Base-by-base conservation (phyloP, 1,140 invertebrate genomes). In the Drosophila gunungcola region DNA sequence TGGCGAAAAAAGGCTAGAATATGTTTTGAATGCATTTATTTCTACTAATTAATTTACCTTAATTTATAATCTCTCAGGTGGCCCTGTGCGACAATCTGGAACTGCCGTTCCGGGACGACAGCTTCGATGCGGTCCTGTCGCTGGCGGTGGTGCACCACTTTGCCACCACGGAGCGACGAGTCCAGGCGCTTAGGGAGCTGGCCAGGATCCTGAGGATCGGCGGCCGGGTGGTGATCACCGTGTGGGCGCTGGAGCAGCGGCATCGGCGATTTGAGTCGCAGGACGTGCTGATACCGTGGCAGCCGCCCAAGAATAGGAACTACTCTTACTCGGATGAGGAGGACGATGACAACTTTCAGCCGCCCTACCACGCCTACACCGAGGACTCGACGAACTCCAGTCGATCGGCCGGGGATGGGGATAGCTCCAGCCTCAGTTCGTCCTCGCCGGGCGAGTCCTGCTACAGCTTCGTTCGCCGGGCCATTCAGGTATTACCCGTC, bases 211-310 rank as follows among this genome's bases (percentile, higher is more conserved):
- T 99, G 3, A 93, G 97, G 62, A 97, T 98, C 57, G 98, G 98
- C 1, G 98, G 98, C 3, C 93, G 96, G 53, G 94, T 99, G n/a
- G 95, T 99, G 69, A 97, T 99, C 67, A 98, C 97, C 12, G 98
- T 98, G 1, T 99, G 98, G 98, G 97, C 98, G 11, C 97, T 98
- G 96, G 98, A 99, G 93, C 98, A 99, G 88, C 95, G 96, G 56
- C 96, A 98, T 88, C 93, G 97, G 76, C 97, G 96, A 73, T 94
- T 94, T 45, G 94, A 94, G 81, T 94, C 94, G 11, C 94, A 94
- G 93, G 98, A 99, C 93, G 97, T 99, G 42, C 93, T 99, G 34
- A 97, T 99, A 63, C 98, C 98, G 2, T 99, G 98, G 98, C 96
- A 97, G 79, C 94, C 95, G 51, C 96, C 96, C 3, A 95, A 94